Evolutionary conservation across 2,888 invertebrate genomes (phyloP).

Genomic region (Criorhina ranunculi): DNA sequence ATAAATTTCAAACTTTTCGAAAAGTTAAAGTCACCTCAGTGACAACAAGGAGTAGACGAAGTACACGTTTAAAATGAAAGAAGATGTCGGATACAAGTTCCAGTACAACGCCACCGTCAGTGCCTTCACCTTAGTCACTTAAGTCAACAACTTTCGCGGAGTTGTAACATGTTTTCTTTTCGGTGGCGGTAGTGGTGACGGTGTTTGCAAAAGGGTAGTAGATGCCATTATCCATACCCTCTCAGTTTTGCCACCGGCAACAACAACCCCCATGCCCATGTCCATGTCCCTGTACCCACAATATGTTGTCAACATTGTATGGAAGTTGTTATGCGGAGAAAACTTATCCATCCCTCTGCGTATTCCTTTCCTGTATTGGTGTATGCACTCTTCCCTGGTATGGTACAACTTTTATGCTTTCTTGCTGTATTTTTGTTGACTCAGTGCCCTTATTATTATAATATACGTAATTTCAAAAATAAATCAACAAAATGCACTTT

Average conservation of each 20-base stretch:
- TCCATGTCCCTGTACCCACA: conserved; percentile 40
- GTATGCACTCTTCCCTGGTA: conserved; percentile 22
- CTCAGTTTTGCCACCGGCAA: conserved; percentile 47
- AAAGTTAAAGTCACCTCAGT: conserved; percentile 70
- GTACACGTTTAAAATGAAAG: conserved; percentile 23
- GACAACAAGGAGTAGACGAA: conserved; percentile 50
- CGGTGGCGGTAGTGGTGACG: conserved; percentile 58
- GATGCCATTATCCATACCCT: conserved; percentile 65
- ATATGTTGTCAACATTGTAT: conserved; percentile 67
- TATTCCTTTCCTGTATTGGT: conserved; percentile 37
- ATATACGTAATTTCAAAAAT: conserved; percentile 70
- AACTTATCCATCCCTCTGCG: conserved; percentile 53
- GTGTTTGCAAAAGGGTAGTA: conserved; percentile 45
- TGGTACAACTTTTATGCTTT: conserved; percentile 69
- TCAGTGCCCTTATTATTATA: conserved; percentile 74
- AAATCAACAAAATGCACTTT: conserved; percentile 76
- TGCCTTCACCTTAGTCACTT: conserved; percentile 73
- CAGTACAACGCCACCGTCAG: conserved; percentile 54
- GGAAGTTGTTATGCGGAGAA: conserved; percentile 69
- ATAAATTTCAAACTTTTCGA: conserved; percentile 69
- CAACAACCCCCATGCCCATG: conserved; percentile 1
- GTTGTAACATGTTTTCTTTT: conserved; percentile 75
- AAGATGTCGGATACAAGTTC: conserved; percentile 68
- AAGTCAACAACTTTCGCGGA: conserved; percentile 75
- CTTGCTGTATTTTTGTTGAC: conserved; percentile 72